phyloP scores from a whole-genome alignment of 1,140 invertebrate genomes.

The Bombus huntii region DNA sequence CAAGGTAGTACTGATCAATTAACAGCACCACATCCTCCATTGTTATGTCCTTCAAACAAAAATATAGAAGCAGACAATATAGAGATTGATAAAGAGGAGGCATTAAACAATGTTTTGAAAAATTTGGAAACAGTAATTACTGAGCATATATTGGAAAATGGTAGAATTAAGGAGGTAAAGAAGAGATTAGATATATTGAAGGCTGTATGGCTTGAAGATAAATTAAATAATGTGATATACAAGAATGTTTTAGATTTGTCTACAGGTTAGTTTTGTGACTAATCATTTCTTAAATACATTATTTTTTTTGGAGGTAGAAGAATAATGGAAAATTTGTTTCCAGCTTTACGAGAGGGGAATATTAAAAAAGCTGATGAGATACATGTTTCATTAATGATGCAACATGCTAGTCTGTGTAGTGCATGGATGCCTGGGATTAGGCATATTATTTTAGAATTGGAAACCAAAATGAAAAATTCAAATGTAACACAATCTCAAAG shows the following conservation, averaged over 20 bases:
- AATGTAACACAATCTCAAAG: background rate
- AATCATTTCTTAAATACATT: background rate
- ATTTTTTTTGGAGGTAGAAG: background rate
- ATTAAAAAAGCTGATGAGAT: slow-evolving; percentile 77
- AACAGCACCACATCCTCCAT: slow-evolving; percentile 69
- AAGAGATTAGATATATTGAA: slow-evolving; percentile 78
- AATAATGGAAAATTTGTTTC: slow-evolving; percentile 56
- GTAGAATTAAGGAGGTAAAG: slow-evolving; percentile 74
- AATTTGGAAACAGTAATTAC: slow-evolving; percentile 73
- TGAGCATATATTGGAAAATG: slow-evolving; percentile 57
- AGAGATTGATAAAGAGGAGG: slow-evolving; percentile 67
- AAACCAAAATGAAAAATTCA: slow-evolving; percentile 53
- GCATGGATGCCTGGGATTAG: slow-evolving; percentile 82
- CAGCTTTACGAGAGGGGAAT: slow-evolving; percentile 78
- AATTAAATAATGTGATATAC: slow-evolving; percentile 74
- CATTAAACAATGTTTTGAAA: slow-evolving; percentile 66
- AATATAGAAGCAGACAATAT: background rate
- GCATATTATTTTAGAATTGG: slow-evolving; percentile 77
- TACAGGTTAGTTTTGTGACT: slow-evolving; percentile 70
- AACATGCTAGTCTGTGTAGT: slow-evolving; percentile 78
- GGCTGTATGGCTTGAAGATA: slow-evolving; percentile 79
- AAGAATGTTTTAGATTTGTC: slow-evolving; percentile 76
- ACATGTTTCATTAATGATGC: slow-evolving; percentile 80
- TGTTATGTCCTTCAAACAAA: slow-evolving; percentile 47
- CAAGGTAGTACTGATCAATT: slow-evolving; percentile 31